Conservation (phyloP, 2,888 invertebrate genomes). For the Eristalis arbustorum region DNA sequence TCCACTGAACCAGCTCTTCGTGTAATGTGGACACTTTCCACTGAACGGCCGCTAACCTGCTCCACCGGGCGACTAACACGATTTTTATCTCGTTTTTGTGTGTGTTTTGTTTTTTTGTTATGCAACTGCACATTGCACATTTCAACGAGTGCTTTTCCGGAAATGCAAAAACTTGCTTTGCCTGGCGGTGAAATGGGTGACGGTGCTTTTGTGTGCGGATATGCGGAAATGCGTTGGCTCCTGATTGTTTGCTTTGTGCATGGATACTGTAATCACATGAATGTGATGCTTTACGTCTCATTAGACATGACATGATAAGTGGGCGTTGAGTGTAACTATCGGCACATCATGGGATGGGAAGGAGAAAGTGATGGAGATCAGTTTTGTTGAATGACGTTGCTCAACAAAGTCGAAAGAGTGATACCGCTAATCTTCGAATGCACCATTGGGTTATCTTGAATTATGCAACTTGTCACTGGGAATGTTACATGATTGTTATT, state of each 20-base stretch:
- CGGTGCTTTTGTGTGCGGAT: conserved; percentile 6
- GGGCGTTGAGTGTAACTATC: not conserved
- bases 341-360: not conserved
- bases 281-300: too few species aligned
- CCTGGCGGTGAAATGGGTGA: conserved; percentile 19
- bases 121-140: conserved; percentile 30
- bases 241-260: not conserved
- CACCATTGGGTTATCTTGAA: not conserved
- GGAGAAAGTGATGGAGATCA: not conserved
- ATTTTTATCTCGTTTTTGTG: not conserved
- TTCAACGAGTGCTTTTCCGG: conserved; percentile 39
- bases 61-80: conserved; percentile 4
- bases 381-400: not conserved
- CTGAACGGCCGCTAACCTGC: conserved; percentile 23
- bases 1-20: conserved; percentile 14
- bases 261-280: not conserved
- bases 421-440: not conserved
- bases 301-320: not conserved
- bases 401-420: not conserved
- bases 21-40: conserved; percentile 26
- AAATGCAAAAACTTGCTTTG: conserved; percentile 45
- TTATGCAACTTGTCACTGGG: not conserved
- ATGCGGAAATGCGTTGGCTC: conserved; percentile 26
- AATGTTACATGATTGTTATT: not conserved
- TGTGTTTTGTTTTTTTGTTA: conserved; percentile 4